Evolutionary conservation across 1,140 invertebrate species (phyloP).

Genomic region (Dinothrombium tinctorium): DNA sequence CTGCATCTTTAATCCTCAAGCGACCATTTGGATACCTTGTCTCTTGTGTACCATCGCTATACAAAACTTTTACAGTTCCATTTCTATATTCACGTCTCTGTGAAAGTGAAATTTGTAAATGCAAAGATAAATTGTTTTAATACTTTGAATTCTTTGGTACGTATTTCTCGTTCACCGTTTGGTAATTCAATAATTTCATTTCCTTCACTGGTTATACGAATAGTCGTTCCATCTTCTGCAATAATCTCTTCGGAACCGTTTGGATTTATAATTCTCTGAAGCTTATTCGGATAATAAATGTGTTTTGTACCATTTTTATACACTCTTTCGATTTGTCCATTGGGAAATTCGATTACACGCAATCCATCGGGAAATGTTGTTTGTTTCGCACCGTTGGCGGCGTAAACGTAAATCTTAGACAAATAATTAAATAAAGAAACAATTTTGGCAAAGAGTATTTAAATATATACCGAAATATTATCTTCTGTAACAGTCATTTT

Average conservation of each 20-base stretch:
- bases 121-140: no score
- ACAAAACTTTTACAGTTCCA: conserved; percentile 67
- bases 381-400: conserved; percentile 55
- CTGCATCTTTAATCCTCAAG: conserved; percentile 55
- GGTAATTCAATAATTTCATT: conserved; percentile 43
- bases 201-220: conserved; percentile 34
- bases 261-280: conserved; percentile 28
- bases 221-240: conserved; percentile 40
- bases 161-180: conserved; percentile 70
- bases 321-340: conserved; percentile 58
- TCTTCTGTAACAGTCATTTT: no score
- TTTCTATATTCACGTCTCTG: conserved; percentile 72
- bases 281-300: conserved; percentile 52
- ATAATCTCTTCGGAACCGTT: conserved; percentile 47
- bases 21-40: conserved; percentile 67
- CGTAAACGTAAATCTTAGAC: conserved; percentile 55
- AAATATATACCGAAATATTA: no score
- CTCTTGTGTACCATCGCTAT: conserved; percentile 61
- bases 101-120: no score
- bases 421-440: conserved; percentile 3
- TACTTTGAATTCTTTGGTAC: conserved; percentile 55
- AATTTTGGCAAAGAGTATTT: no score
- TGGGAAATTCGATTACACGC: conserved; percentile 59
- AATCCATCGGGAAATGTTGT: conserved; percentile 58
- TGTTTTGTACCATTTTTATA: conserved; percentile 52